These are phyloP conservation scores for Amphimallon solstitiale DNA, from an alignment of 2,888 invertebrate genomes.

Conservation along the genomic window DNA sequence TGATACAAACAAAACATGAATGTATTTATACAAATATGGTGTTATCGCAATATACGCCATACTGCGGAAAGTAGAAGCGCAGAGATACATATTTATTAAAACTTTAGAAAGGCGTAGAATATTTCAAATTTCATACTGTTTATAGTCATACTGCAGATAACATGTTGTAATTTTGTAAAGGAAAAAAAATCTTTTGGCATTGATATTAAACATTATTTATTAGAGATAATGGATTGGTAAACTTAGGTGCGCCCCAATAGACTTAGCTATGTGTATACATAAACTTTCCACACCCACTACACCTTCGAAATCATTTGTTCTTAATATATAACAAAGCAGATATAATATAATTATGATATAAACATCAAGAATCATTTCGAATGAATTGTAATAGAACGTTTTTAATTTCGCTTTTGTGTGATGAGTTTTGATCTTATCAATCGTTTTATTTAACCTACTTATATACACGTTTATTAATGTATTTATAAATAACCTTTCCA, in stretches of 20 bases:
- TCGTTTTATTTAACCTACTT: too few relatives aligned
- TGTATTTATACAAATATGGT: not conserved
- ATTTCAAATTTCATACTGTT: not conserved
- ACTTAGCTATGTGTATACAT: not conserved
- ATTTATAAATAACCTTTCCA: too few relatives aligned
- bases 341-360: not conserved
- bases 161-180: not conserved
- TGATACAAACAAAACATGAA: slow-evolving; percentile 4
- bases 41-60: too few relatives aligned
- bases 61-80: too few relatives aligned
- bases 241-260: slow-evolving; percentile 40
- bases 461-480: too few relatives aligned
- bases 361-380: too few relatives aligned
- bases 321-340: not conserved
- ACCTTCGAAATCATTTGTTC: slow-evolving; percentile 1
- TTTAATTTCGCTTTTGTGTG: too few relatives aligned
- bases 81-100: too few relatives aligned
- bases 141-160: not conserved
- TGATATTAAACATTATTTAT: slow-evolving; percentile 35
- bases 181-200: slow-evolving; percentile 20
- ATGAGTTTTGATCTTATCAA: too few relatives aligned
- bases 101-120: not conserved
- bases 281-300: slow-evolving; percentile 11
- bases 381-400: too few relatives aligned
- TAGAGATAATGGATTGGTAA: slow-evolving; percentile 47